These are phyloP conservation scores for Brevimyrus niger DNA, from an alignment of 2,113 vertebrate genomes.

Conservation along the genomic window DNA sequence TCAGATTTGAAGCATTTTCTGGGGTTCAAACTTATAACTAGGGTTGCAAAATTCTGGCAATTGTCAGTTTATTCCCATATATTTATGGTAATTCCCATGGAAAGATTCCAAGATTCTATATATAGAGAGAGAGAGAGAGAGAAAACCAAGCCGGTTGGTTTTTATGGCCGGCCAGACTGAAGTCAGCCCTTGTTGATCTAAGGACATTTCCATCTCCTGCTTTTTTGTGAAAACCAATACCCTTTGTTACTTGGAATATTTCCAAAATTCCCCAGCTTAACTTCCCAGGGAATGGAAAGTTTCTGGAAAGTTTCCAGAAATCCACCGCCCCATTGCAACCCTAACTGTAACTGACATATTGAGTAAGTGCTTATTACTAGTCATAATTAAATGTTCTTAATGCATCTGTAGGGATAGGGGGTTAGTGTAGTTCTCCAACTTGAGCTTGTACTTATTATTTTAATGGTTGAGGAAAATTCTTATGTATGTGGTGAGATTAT, in stretches of 20 bases:
- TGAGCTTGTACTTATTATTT: neutral
- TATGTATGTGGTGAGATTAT: neutral
- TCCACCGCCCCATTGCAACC: neutral
- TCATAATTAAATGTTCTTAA: neutral
- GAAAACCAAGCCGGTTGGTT: too few species aligned
- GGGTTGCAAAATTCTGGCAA: neutral
- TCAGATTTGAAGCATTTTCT: conserved; percentile 20
- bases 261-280: neutral
- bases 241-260: neutral
- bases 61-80: neutral
- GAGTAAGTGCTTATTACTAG: neutral
- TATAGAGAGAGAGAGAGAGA: too few species aligned
- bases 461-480: neutral
- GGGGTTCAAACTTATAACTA: neutral
- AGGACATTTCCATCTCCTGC: too few species aligned
- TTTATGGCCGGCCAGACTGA: too few species aligned
- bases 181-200: too few species aligned
- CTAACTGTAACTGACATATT: neutral
- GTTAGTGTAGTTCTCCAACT: neutral
- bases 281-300: neutral
- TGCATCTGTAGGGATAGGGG: neutral
- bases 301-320: neutral
- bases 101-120: neutral
- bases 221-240: too few species aligned
- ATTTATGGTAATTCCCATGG: neutral